Evolutionary conservation across 2,113 vertebrate genomes (phyloP), one percentile per base, ranked within the genome.

Genomic region (Lagenorhynchus albirostris): DNA sequence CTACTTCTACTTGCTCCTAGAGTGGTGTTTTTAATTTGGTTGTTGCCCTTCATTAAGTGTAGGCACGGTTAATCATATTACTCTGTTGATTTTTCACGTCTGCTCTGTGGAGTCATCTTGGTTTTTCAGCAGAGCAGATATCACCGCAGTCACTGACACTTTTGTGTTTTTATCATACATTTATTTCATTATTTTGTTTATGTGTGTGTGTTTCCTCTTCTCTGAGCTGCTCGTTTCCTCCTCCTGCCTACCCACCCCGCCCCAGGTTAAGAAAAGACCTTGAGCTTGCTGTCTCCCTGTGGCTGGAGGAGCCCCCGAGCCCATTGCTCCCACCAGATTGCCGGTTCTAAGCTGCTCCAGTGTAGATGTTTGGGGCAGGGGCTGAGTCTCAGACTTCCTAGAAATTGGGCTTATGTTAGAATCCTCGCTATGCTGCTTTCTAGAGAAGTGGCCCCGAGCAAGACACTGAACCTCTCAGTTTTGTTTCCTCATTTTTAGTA

Each of bases 1-100:
- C 89, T 97, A 82, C 97, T 97, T 97, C 97, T 93, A 98, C 97
- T 95, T 95, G 92, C 89, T 98, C 89, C 96, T 96, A 93, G 93
- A 97, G 97, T 74, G 97, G 86, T 97, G 97, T 95, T 98, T 98
- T 98, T 98, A 98, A 4, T 77, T 73, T 94, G 81, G 13, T 71
- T n/a, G 36, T 67, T 83, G 44, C 21, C 88, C 76, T 98, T 98
- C 92, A 95, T 97, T 98, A 98, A 97, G 80, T 97, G 67, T 94
- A 96, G 96, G 93, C 96, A 96, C 83, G 83, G 60, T 96, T 98
- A 38, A 20, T 91, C 50, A 7, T 36, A 3, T 9, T 41, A 15
- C n/a, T 60, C 38, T 65, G 21, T 29, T 70, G 58, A 41, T 93
- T 80, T 96, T 53, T n/a, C 50, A 38, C 76, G 36, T 67, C 50